Conservation (phyloP, 1,140 invertebrate genomes). For the Drosophila lacteicornis region DNA sequence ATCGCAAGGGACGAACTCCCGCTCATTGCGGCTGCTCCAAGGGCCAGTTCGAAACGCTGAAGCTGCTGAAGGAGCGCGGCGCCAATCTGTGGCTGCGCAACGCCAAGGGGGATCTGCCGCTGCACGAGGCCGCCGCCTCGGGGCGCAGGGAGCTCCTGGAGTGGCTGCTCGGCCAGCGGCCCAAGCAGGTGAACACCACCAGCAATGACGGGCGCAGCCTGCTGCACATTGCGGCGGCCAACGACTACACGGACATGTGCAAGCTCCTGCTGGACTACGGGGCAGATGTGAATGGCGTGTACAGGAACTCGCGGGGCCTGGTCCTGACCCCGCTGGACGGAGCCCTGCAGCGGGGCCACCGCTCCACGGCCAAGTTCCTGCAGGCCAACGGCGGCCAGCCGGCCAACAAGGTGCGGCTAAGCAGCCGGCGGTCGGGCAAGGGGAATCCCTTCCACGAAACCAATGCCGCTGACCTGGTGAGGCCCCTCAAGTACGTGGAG, state of each 20-base stretch:
- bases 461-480: constrained; percentile 67
- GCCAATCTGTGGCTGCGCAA: constrained; percentile 97
- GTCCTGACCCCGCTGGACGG: constrained; percentile 96
- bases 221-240: constrained; percentile 96
- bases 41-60: constrained; percentile 91
- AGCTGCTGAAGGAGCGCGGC: constrained; percentile 89
- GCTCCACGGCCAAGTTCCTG: constrained; percentile 96
- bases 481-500: constrained; percentile 78
- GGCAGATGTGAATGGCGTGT: constrained; percentile 92
- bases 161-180: constrained; percentile 93
- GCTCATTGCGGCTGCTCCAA: constrained; percentile 95
- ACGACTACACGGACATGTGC: constrained; percentile 97
- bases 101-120: constrained; percentile 94
- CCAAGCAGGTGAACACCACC: constrained; percentile 93
- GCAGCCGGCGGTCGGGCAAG: constrained; percentile 54
- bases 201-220: constrained; percentile 97
- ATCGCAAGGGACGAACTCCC: constrained; percentile 94
- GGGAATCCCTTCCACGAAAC: constrained; percentile 76
- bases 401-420: constrained; percentile 87
- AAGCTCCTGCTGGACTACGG: constrained; percentile 93
- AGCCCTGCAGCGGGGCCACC: constrained; percentile 93
- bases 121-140: constrained; percentile 97
- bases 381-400: constrained; percentile 95
- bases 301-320: constrained; percentile 92
- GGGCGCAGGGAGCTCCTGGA: constrained; percentile 94